Evolutionary conservation across 2,113 vertebrate species (phyloP), one percentile per base, ranked within the genome.

Genomic region (Plectropomus leopardus): DNA sequence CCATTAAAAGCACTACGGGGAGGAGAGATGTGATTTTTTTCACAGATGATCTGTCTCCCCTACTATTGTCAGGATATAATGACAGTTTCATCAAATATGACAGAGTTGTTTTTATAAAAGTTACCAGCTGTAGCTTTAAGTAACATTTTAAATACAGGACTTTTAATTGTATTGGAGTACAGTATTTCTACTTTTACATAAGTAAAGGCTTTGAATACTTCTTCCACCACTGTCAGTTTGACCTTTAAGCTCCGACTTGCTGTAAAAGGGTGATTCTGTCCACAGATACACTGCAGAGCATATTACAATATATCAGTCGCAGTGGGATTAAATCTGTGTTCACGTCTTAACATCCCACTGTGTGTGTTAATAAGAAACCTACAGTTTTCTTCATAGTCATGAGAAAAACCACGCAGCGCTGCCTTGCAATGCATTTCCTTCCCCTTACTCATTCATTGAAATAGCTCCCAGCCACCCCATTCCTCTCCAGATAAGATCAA

Each of bases 391-490:
- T 60, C 55, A 64, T 78, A 64, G 48, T 80, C 58, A 23, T 17
- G 72, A 83, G 81, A 76, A 82, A 86, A 86, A 82, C 81, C 89
- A 76, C 42, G n/a, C 63, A 81, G 78, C 60, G 80, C 80, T 90
- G 85, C 88, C 71, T 79, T 83, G 80, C 91, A 84, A 95, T 89
- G 93, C 91, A 95, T 94, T 96, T 96, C 95, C 93, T 96, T 94
- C 92, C 94, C 80, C 80, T 88, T 92, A 91, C 89, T 94, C 93
- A 94, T 86, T 94, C 92, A 93, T 89, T 93, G 90, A 94, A 94
- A 93, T 86, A 93, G 85, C 93, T 94, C 34, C 79, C 74, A 85
- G 92, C 90, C 83, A 87, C 61, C 80, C 76, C 73, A 73, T 90
- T 75, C 81, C 86, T 84, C 79, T 82, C 77, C 78, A 88, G 86